phyloP scores from a whole-genome alignment of 30 jellyfish, hydroid and myxozoan genomes.

The Chrysaora quinquecirrha region DNA sequence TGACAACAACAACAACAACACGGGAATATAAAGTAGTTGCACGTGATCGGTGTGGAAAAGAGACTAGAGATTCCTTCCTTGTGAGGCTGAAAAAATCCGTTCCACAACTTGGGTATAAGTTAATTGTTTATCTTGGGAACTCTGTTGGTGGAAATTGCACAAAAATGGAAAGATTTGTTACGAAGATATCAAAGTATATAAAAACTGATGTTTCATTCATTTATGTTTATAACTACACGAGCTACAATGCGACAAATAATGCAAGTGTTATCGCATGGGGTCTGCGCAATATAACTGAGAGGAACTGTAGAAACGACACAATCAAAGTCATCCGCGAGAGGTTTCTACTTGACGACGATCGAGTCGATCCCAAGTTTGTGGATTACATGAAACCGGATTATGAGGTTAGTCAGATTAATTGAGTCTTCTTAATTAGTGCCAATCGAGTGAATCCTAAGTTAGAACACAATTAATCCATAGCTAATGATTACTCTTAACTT shows the following conservation, averaged over 20 bases:
- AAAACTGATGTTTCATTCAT: slow-evolving; percentile 22
- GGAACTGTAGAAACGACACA: slow-evolving; percentile 69
- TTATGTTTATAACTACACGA: slow-evolving; percentile 24
- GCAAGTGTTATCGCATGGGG: slow-evolving; percentile 74
- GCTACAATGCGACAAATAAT: slow-evolving; percentile 36
- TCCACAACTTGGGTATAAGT: slow-evolving; percentile 34
- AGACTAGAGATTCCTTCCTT: slow-evolving; percentile 30
- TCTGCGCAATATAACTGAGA: slow-evolving; percentile 50
- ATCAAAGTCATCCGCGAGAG: slow-evolving; percentile 29
- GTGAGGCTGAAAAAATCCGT: slow-evolving; percentile 17
- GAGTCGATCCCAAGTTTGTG: slow-evolving; percentile 49
- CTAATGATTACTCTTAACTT: too few species aligned
- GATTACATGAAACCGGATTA: slow-evolving; percentile 72
- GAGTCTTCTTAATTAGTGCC: too few species aligned
- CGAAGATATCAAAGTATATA: slow-evolving; percentile 59
- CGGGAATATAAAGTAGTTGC: slow-evolving; percentile 60
- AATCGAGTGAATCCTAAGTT: too few species aligned
- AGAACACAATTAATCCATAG: too few species aligned
- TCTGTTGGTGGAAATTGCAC: slow-evolving; percentile 68
- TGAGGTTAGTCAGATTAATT: slow-evolving; percentile 41
- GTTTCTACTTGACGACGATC: slow-evolving; percentile 18
- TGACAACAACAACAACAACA: neutral
- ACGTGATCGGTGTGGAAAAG: slow-evolving; percentile 73
- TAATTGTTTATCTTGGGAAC: slow-evolving; percentile 26
- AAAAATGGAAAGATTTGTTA: slow-evolving; percentile 21